A percentile compares a stretch with the other conserved stretches of the same genome.
phyloP scores from a whole-genome alignment of 2,888 invertebrate species.

The Athrips mouffetella region DNA sequence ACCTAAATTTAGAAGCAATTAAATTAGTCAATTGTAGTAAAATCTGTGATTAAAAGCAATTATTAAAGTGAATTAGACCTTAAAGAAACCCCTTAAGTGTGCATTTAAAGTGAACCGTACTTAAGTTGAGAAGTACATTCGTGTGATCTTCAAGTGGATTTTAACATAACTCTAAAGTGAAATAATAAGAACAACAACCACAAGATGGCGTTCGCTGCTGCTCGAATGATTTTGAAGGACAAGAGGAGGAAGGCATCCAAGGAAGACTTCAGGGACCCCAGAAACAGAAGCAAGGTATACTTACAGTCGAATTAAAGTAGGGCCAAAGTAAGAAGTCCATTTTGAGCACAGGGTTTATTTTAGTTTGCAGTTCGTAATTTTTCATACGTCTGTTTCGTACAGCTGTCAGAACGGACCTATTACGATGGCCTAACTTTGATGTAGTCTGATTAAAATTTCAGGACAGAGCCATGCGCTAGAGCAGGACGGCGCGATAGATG shows the following conservation, averaged over 20 bases:
- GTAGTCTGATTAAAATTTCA: no score
- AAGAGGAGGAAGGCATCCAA: conserved; percentile 88
- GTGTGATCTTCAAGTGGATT: no score
- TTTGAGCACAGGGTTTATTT: no score
- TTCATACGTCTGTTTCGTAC: no score
- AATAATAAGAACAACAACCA: conserved; percentile 34
- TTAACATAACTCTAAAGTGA: conserved; percentile 21
- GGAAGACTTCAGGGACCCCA: conserved; percentile 85
- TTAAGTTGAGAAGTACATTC: no score
- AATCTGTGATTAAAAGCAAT: conserved; percentile 48
- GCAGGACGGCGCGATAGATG: no score
- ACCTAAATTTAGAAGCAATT: conserved; percentile 36
- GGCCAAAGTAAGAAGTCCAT: neutral
- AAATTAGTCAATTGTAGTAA: conserved; percentile 49
- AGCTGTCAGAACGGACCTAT: no score
- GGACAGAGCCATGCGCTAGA: no score
- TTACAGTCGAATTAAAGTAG: neutral
- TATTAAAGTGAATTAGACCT: neutral
- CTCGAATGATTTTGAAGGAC: conserved; percentile 90
- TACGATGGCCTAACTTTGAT: no score
- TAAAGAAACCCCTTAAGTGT: neutral
- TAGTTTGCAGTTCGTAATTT: no score
- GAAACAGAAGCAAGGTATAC: conserved; percentile 89
- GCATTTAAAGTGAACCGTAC: no score
- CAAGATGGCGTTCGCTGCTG: conserved; percentile 89